Evolutionary conservation across 2,888 invertebrate genomes (phyloP).

Genomic region (Ypsolopha scabrella): DNA sequence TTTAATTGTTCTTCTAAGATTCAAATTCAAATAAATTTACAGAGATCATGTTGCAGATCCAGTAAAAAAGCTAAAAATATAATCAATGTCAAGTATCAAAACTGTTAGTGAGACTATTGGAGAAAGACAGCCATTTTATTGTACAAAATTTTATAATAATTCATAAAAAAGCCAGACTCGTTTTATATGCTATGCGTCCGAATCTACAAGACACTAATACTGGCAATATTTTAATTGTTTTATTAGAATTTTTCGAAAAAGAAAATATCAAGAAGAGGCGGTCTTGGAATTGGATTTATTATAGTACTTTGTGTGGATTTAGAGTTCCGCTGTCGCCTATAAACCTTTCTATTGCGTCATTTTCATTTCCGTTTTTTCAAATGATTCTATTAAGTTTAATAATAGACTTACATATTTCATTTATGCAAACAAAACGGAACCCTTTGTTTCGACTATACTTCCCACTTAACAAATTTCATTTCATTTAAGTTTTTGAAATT

Average conservation of each 20-base stretch:
- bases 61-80: neutral
- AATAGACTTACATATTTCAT: neutral
- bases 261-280: conserved; percentile 50
- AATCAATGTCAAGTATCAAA: conserved; percentile 29
- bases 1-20: neutral
- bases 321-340: neutral
- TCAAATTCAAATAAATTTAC: neutral
- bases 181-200: conserved; percentile 41
- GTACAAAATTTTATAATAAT: conserved; percentile 45
- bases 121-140: conserved; percentile 53
- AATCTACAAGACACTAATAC: conserved; percentile 36
- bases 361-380: neutral
- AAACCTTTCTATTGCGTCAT: neutral
- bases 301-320: neutral
- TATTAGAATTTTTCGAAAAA: conserved; percentile 41
- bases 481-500: conserved; percentile 6
- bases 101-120: conserved; percentile 15
- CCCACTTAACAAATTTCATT: no score
- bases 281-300: conserved; percentile 43
- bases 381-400: conserved; percentile 2
- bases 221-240: conserved; percentile 60
- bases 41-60: no score
- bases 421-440: no score
- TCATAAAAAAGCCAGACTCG: conserved; percentile 38
- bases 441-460: no score